Base-by-base conservation (phyloP, 1,140 invertebrate species). In the Drosophila repleta region DNA sequence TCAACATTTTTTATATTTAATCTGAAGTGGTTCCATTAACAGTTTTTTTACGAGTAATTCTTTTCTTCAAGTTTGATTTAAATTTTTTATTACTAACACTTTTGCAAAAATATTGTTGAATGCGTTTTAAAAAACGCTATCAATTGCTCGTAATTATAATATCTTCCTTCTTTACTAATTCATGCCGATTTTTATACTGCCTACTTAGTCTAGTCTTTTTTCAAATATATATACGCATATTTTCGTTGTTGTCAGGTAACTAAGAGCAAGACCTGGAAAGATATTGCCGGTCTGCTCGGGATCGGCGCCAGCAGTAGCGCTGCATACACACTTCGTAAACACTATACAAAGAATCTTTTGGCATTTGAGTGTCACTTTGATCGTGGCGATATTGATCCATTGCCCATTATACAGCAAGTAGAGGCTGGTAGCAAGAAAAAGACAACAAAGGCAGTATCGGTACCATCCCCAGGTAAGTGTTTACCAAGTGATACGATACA, bases 191-290 rank as follows among this genome's bases (percentile, higher is more conserved):
- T 35, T 35, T 11, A 35, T 2, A 2, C 8, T 35, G n/a, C n/a
- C 32, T 18, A 55, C 52, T 17, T 52, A 32, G 83, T 41, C 24
- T 18, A 39, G 4, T 29, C 39, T 60, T 0, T 61, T 55, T 58
- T 53, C 32, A 60, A 72, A 67, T 60, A 45, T 66, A 45, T 55
- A 67, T 35, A 73, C 48, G 58, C 49, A 72, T 26, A 49, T 92
- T 35, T 92, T 68, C 20, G 39, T 68, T 63, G 37, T 45, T 74
- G 17, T 64, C 26, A 99, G 97, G 98, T 99, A 67, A 99, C 97
- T 32, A 99, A 98, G 93, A 97, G 97, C 90, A 99, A 99, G 93
- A 97, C 97, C 64, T 99, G 98, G 98, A 99, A 99, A 92, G 98
- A 99, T 92, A 98, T 99, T 79, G 98, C 98, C 49, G 96, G 96